Evolutionary conservation across 2,797 vertebrate species (phyloP).

Genomic region (Trematomus bernacchii): DNA sequence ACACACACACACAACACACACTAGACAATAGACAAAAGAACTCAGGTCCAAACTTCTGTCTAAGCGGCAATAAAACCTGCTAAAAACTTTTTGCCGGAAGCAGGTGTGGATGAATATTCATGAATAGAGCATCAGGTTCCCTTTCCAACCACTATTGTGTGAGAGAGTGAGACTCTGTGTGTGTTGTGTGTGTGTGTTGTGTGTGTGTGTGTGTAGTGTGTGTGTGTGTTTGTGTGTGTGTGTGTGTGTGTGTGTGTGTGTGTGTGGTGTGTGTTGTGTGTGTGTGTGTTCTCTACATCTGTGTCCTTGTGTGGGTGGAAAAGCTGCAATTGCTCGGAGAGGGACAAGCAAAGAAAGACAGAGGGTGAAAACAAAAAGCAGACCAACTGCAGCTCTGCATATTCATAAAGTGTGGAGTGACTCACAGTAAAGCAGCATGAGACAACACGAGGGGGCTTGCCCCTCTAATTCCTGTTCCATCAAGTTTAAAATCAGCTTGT

Average conservation of each 20-base stretch:
- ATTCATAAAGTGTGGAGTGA: slow-evolving; percentile 65
- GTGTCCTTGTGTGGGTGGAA: slow-evolving; percentile 72
- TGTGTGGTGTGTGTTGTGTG: slow-evolving; percentile 33
- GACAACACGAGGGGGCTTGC: slow-evolving; percentile 34
- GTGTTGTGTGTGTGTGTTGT: slow-evolving; percentile 42
- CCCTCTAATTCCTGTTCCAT: slow-evolving; percentile 43
- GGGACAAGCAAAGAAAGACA: slow-evolving; percentile 68
- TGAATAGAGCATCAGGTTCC: slow-evolving; percentile 67
- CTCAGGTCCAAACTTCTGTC: slow-evolving; percentile 72
- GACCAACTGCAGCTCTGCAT: slow-evolving; percentile 69
- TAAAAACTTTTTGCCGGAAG: slow-evolving; percentile 75
- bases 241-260: slow-evolving; percentile 28
- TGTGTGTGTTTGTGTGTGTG: slow-evolving; percentile 55
- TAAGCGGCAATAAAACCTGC: slow-evolving; percentile 63
- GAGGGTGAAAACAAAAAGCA: slow-evolving; percentile 72
- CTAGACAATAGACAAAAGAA: slow-evolving; percentile 44
- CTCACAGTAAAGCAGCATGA: slow-evolving; percentile 48
- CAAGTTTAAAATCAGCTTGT: slow-evolving; percentile 39
- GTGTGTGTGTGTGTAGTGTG: slow-evolving; percentile 46
- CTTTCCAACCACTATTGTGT: slow-evolving; percentile 72
- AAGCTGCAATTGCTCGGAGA: slow-evolving; percentile 72
- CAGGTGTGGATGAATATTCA: slow-evolving; percentile 89
- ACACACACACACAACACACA: too few species aligned
- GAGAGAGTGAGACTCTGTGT: slow-evolving; percentile 42
- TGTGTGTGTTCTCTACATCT: slow-evolving; percentile 45